Evolutionary conservation across 1,140 invertebrate genomes (phyloP).

Genomic region (Euura lappo): DNA sequence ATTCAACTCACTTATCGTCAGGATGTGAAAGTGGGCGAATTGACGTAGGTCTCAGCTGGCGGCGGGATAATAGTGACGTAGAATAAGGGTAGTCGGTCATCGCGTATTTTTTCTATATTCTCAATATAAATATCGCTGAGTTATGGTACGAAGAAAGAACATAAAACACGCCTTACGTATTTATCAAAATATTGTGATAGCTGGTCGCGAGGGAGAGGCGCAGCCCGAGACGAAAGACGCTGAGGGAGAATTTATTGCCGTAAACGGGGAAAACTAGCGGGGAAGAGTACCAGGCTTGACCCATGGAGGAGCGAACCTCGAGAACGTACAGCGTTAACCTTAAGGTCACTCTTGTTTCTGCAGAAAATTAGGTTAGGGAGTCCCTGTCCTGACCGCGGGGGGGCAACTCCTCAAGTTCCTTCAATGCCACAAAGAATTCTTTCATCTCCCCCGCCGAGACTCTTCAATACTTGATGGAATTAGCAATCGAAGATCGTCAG

Average conservation of each 20-base stretch:
- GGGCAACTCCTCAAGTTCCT: too few relatives aligned
- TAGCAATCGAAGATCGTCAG: too few relatives aligned
- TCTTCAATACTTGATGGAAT: too few relatives aligned
- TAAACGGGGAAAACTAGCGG: constrained; percentile 17
- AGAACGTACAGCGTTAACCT: neutral
- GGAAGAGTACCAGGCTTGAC: neutral
- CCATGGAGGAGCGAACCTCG: neutral
- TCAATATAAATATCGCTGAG: constrained; percentile 47
- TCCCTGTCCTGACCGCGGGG: too few relatives aligned
- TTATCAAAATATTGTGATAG: constrained; percentile 61
- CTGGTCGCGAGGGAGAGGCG: constrained; percentile 20
- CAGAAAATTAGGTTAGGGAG: neutral
- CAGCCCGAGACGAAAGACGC: constrained; percentile 9
- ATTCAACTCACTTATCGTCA: too few relatives aligned
- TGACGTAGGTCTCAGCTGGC: too few relatives aligned
- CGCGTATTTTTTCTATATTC: constrained; percentile 39
- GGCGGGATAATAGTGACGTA: too few relatives aligned
- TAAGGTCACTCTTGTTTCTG: neutral
- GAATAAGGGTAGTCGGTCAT: constrained; percentile 30
- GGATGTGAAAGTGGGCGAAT: too few relatives aligned
- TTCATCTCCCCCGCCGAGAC: too few relatives aligned
- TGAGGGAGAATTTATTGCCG: constrained; percentile 28
- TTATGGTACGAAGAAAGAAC: constrained; percentile 44
- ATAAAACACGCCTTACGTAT: constrained; percentile 55
- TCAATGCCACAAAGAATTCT: too few relatives aligned